Conservation (phyloP, 2,888 invertebrate species). For the Antitype chi region DNA sequence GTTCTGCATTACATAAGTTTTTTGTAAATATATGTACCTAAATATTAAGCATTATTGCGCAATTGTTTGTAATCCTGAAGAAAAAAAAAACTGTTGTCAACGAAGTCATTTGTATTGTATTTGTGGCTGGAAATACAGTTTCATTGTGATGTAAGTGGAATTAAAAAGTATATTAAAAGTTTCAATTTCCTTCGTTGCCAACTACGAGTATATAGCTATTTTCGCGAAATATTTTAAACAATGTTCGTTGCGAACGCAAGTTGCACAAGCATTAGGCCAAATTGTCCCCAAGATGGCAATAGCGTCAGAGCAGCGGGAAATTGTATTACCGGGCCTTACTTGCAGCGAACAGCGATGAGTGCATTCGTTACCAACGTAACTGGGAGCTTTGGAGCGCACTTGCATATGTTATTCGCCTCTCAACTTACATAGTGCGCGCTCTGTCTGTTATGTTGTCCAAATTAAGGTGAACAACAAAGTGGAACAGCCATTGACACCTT, state of each 20-base stretch:
- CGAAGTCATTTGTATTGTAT: constrained; percentile 53
- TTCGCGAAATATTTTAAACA: constrained; percentile 78
- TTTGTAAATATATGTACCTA: too few relatives aligned
- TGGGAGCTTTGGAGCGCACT: constrained; percentile 77
- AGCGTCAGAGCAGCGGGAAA: constrained; percentile 82
- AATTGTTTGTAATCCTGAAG: too few relatives aligned
- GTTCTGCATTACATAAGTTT: constrained; percentile 43
- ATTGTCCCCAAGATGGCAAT: constrained; percentile 88
- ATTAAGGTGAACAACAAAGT: constrained; percentile 48
- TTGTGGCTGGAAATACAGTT: constrained; percentile 30
- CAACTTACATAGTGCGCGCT: constrained; percentile 42
- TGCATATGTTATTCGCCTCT: constrained; percentile 72
- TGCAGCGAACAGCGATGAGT: constrained; percentile 81
- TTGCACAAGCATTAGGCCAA: constrained; percentile 84
- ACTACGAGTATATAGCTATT: constrained; percentile 68
- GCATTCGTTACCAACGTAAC: constrained; percentile 85
- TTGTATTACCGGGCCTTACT: constrained; percentile 86
- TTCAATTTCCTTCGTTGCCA: constrained; percentile 66
- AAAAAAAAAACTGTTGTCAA: constrained; percentile 55
- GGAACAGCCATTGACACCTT: constrained; percentile 58
- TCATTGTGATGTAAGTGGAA: constrained; percentile 17
- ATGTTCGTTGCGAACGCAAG: constrained; percentile 74
- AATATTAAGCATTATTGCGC: too few relatives aligned
- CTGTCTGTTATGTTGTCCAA: constrained; percentile 35
- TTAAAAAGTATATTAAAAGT: constrained; percentile 51